Evolutionary conservation across 2,797 vertebrate species (phyloP).

Genomic region (Gobionotothen gibberifrons): DNA sequence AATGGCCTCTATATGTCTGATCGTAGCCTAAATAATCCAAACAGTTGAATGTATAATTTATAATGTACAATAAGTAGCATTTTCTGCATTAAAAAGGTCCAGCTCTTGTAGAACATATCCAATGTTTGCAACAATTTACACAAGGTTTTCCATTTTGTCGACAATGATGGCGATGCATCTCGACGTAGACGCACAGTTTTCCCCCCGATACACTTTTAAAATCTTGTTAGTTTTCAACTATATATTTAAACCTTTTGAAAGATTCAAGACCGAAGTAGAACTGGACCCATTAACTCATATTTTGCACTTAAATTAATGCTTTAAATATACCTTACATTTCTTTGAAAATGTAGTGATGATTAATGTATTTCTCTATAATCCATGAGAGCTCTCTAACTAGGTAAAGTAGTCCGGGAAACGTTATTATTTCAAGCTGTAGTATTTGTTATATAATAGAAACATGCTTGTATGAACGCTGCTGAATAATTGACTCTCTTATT

Average conservation of each 20-base stretch:
- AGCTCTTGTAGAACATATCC: too few species aligned
- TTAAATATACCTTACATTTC: not conserved
- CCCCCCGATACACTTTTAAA: too few species aligned
- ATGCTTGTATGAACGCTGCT: slow-evolving; percentile 17
- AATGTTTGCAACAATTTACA: too few species aligned
- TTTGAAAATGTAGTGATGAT: slow-evolving; percentile 5
- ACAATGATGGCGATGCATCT: too few species aligned
- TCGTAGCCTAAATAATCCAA: slow-evolving; percentile 7
- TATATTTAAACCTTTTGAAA: too few species aligned
- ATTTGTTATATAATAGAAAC: slow-evolving; percentile 43
- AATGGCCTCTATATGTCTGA: slow-evolving; percentile 1
- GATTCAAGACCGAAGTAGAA: too few species aligned
- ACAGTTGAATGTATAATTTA: not conserved
- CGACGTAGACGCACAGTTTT: too few species aligned
- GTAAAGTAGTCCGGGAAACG: not conserved
- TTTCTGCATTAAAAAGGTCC: too few species aligned
- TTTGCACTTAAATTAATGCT: not conserved
- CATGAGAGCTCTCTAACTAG: not conserved
- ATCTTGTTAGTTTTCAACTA: too few species aligned
- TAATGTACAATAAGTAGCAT: too few species aligned
- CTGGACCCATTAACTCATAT: too few species aligned
- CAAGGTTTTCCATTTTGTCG: too few species aligned
- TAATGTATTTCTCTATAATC: slow-evolving; percentile 19
- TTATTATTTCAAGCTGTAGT: slow-evolving; percentile 10
- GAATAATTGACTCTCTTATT: slow-evolving; percentile 51